Base-by-base conservation (phyloP, 2,113 vertebrate species). In the Fregata magnificens region DNA sequence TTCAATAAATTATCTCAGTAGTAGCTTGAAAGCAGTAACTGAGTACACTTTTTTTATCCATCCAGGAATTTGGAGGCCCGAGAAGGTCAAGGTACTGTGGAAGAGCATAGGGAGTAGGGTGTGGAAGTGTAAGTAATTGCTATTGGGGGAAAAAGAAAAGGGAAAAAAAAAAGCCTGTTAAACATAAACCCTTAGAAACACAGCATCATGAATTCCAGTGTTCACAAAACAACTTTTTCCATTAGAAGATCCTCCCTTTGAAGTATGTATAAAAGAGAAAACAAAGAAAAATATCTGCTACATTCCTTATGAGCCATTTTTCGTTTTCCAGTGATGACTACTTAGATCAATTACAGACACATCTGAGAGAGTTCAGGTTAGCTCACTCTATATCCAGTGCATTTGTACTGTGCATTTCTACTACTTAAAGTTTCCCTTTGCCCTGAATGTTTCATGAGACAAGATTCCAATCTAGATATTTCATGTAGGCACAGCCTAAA, bases 101-200 rank as follows among this genome's bases (percentile, higher is more conserved):
- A 86, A 90, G 4, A 73, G 10, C 11, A 36, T 1, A 52, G 5
- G 4, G 34, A 92, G 13, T 6, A 62, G 15, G 52, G 14, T 22
- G 7, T 59, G n/a, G 26, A 79, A 50, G 4, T 24, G 12, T 36
- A 79, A 73, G 14, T 34, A 32, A 86, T 69, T 50, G n/a, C 13
- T 69, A 22, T 1, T 49, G 16, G 8, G 8, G 12, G 11, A 10
- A 40, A 6, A 34, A 19, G 3, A 10, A 50, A 61, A 50, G 11
- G 2, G 1, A 2, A 4, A 3, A 4, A 20, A 21, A 47, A 42
- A 31, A 36, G 1, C 7, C 7, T 86, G 16, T 47, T 58, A 47
- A 24, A 52, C 5, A 76, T 16, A 86, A 72, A 61, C 5, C 2
- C 7, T 61, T 14, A 73, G 36, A 81, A 86, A 69, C 6, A 66